phyloP scores from a whole-genome alignment of 1,140 invertebrate species.

The Papilio polyxenes region DNA sequence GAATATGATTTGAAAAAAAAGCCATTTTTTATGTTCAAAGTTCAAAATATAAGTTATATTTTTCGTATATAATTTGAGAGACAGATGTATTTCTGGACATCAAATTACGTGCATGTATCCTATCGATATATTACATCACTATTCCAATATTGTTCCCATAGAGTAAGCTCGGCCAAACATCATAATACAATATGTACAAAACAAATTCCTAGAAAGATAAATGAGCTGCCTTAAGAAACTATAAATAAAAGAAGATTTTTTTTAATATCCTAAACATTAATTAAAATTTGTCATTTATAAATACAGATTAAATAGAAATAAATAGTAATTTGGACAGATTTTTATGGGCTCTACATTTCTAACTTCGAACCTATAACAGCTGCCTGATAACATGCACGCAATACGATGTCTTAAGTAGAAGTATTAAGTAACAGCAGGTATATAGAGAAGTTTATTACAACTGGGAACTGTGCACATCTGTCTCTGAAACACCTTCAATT shows the following conservation, averaged over 20 bases:
- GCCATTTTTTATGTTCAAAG: no score
- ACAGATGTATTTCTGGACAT: conserved; percentile 52
- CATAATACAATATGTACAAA: conserved; percentile 40
- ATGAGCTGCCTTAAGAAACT: conserved; percentile 66
- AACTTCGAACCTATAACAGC: conserved; percentile 66
- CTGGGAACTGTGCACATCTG: conserved; percentile 56
- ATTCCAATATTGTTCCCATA: conserved; percentile 77
- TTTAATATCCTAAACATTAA: conserved; percentile 4
- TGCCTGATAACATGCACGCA: conserved; percentile 67
- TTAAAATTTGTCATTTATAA: conserved; percentile 35
- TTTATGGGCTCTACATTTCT: conserved; percentile 57
- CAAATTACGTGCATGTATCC: conserved; percentile 58
- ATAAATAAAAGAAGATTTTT: conserved; percentile 30
- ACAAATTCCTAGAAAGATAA: conserved; percentile 43
- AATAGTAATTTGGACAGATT: conserved; percentile 47
- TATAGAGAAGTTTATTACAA: conserved; percentile 27
- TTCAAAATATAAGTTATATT: neutral
- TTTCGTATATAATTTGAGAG: conserved; percentile 47
- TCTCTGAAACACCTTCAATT: conserved; percentile 50
- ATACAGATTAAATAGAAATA: conserved; percentile 47
- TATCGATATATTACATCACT: conserved; percentile 52
- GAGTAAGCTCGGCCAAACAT: conserved; percentile 75
- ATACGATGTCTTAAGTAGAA: conserved; percentile 43
- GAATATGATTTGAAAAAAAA: no score
- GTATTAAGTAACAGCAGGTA: conserved; percentile 42